Evolutionary conservation across 1,140 invertebrate species (phyloP), one percentile per base, ranked within the genome.

Genomic region (Anoplolepis gracilipes): DNA sequence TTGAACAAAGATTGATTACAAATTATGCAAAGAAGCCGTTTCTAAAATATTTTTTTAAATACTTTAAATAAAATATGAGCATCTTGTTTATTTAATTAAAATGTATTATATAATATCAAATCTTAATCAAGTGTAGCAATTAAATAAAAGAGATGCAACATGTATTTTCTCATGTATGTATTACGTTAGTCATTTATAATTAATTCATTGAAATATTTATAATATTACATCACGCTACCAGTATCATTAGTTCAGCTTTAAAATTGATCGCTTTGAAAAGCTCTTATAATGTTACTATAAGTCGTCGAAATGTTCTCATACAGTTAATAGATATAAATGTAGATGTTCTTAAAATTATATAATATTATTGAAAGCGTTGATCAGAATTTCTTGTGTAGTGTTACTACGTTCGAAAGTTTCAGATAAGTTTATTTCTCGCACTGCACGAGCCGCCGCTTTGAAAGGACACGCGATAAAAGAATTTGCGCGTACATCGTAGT

Each of bases 401-500:
- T 78, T 33, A 22, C 1, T 61, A 39, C n/a, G 25, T 57, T 53
- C 16, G 33, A 19, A 39, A 57, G 11, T 57, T 6, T 39, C 11
- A 5, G 30, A 39, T 36, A 36, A 49, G 30, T 11, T 30, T n/a
- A 39, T 42, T 42, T 61, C 33, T 62, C 28, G 19, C 19, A 49
- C 4, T 49, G 46, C 19, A 3, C 19, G 7, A 39, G 19, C 5
- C 2, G 16, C 61, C 10, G 36, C 49, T 57, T 19, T 8, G 64
- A 19, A n/a, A 53, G 33, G 0, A n/a, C 11, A 53, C 28, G 36
- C 42, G 53, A 73, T 82, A 82, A 19, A 49, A 82, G 36, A 73
- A 46, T 73, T 42, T 22, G 19, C 33, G 25, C 30, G 36, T 78
- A 36, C 16, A 16, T 81, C 22, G 30, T 62, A 64, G 33, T 33